Base-by-base conservation (phyloP, 2,888 invertebrate genomes). In the Drosophila putrida region DNA sequence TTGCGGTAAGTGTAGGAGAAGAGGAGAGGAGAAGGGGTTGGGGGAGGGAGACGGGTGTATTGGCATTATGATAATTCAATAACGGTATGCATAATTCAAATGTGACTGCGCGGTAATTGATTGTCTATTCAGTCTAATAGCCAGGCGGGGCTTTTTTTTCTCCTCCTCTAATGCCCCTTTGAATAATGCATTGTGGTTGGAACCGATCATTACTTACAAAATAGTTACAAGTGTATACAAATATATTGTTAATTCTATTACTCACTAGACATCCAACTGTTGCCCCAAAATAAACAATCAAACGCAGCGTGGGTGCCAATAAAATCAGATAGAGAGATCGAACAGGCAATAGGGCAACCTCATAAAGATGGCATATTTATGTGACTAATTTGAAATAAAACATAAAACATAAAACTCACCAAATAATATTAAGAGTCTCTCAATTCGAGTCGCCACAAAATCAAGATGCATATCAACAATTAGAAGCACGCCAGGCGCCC, bases 371-470 rank as follows among this genome's bases (percentile, higher is more conserved):
- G 74, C 75, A 79, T 84, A 87, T 86, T 86, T 90, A 90, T 89
- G 85, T 79, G 90, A 73, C 85, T 86, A 90, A 86, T 86, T 90
- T 82, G 81, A 89, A 74, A 90, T 82, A 68, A 87, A 81, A 83
- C 77, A 86, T 81, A 80, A 75, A 78, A 86, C 72, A 84, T 88
- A 90, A 86, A 90, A 89, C 88, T 88, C 75, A 87, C 86, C 86
- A 90, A 87, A 89, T 90, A 89, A 89, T 90, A 88, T 87, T 90
- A 90, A 88, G 80, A 66, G 88, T 66, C 80, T 66, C 80, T 68
- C 61, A 57, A 80, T 71, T 68, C 62, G 59, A 69, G 54, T 73
- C 69, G 71, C 75, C 66, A 60, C 77, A 60, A 57, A 41, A 67
- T 54, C 46, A 47, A 81, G 76, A 80, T 80, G 72, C 67, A 68